Base-by-base conservation (phyloP, 1,140 invertebrate genomes). In the Colletes gigas region DNA sequence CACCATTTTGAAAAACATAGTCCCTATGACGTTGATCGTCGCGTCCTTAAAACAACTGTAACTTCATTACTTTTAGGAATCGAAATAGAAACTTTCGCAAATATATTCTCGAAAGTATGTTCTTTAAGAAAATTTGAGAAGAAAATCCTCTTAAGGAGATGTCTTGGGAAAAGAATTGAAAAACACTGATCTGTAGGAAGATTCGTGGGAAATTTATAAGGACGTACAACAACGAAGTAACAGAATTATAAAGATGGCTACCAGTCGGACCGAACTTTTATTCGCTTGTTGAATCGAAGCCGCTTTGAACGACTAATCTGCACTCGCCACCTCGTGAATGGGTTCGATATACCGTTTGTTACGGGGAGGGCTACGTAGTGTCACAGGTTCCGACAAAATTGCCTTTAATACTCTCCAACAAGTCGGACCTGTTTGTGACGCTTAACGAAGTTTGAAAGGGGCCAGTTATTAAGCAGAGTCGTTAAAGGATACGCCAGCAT, bases 361-460 rank as follows among this genome's bases (percentile, higher is more conserved):
- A 41, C 21, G 17, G 39, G 19, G n/a, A 14, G 41, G n/a, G 21
- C 17, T 21, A n/a, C 14, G 15, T 52, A 57, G 78, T 75, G 41
- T 60, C 62, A 67, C 54, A 75, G 78, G 63, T 74, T 59, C 63
- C 78, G 78, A 80, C 62, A 21, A 60, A 80, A 80, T 80, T 80
- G 62, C 19, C 71, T 39, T 17, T 74, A 75, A 67, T 74, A 12
- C 50, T 39, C 71, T 66, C 5, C 59, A 15, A 30, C 21, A 44
- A 66, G 21, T 47, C 54, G 70, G 63, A 52, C 63, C 71, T 65
- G 71, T 80, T 75, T 50, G 54, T 60, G 68, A 59, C 54, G 68
- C 55, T 82, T 87, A 88, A 89, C 84, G 83, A 89, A 86, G 76
- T 82, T 83, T 89, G 83, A 89, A 89, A 88, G 85, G 78, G 81